Conservation (phyloP, 2,113 vertebrate species). For the Leptocoma aspasia region DNA sequence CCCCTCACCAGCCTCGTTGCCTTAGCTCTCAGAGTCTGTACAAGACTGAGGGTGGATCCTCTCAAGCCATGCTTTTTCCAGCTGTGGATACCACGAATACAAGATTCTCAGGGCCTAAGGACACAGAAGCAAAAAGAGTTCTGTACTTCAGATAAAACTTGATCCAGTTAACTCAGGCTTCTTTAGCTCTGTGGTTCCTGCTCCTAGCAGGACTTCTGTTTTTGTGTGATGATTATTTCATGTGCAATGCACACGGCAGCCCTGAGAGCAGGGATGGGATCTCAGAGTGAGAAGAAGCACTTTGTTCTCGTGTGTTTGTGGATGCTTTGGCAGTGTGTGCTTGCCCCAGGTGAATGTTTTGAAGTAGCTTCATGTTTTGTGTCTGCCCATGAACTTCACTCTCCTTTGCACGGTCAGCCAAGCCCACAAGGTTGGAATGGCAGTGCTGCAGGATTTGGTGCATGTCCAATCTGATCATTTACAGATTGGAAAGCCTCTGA, state of each 20-base stretch:
- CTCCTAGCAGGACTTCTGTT: background rate
- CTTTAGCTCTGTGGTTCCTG: background rate
- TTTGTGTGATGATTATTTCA: background rate
- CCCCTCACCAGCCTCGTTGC: background rate
- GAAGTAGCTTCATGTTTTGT: background rate
- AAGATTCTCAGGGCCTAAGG: background rate
- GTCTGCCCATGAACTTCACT: background rate
- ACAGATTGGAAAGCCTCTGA: background rate
- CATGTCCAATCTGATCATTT: background rate
- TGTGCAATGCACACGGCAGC: background rate
- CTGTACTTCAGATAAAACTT: background rate
- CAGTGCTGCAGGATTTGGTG: background rate
- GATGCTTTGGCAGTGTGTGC: background rate
- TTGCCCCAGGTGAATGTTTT: constrained; percentile 8
- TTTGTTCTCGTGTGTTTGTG: background rate
- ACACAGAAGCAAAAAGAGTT: background rate
- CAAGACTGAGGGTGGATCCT: background rate
- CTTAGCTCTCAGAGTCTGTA: background rate
- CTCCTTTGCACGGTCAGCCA: background rate
- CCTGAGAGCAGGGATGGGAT: background rate
- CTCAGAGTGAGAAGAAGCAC: background rate
- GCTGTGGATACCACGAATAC: background rate
- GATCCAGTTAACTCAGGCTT: background rate
- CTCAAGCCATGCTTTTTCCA: background rate
- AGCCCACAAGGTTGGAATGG: background rate